Evolutionary conservation across 2,113 vertebrate genomes (phyloP).

Genomic region (Rhadina sibilatrix): DNA sequence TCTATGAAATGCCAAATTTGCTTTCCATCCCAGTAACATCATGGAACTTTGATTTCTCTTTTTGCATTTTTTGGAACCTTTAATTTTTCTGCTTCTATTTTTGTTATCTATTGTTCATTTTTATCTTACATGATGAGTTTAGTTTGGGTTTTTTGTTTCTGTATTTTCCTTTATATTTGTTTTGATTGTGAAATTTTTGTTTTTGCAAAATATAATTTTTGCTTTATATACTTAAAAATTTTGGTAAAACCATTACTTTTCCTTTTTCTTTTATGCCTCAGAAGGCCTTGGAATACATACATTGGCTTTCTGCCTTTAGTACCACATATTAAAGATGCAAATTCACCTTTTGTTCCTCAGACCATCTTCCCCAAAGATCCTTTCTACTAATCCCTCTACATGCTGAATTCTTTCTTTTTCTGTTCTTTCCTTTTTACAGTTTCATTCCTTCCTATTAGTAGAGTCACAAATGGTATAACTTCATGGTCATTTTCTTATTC

Average conservation of each 20-base stretch:
- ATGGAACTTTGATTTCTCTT: background rate
- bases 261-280: background rate
- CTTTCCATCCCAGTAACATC: background rate
- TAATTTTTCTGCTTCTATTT: background rate
- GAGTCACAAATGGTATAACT: background rate
- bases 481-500: background rate
- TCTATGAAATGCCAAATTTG: background rate
- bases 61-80: background rate
- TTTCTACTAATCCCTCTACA: background rate
- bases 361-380: background rate
- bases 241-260: background rate
- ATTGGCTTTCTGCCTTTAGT: background rate
- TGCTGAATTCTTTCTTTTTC: background rate
- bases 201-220: background rate
- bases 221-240: background rate
- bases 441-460: background rate
- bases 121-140: background rate
- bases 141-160: accelerated
- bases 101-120: background rate
- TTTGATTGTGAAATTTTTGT: background rate
- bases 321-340: background rate
- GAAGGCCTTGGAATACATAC: background rate
- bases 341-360: background rate
- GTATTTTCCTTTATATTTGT: background rate
- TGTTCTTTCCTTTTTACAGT: background rate